A percentile compares a stretch with the other conserved stretches of the same genome.
Evolutionary conservation across 2,888 invertebrate species (phyloP).

Genomic region (Catotricha subobsoleta): DNA sequence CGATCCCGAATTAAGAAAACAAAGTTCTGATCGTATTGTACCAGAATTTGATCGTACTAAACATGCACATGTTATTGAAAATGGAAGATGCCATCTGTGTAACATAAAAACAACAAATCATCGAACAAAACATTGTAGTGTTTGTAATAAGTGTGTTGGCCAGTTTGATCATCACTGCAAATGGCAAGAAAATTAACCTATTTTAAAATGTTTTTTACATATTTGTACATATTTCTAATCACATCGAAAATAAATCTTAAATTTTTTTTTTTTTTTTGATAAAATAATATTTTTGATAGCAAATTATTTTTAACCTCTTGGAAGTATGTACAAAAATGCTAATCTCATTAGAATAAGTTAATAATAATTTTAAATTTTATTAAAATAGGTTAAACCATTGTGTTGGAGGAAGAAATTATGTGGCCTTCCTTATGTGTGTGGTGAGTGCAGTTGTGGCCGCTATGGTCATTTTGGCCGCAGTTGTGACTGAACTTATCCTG

Average conservation of each 20-base stretch:
- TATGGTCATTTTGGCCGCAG: slow-evolving; percentile 47
- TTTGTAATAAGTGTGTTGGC: slow-evolving; percentile 83
- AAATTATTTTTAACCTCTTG: too few relatives aligned
- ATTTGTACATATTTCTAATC: too few relatives aligned
- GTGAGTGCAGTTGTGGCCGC: slow-evolving; percentile 58
- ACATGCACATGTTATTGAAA: slow-evolving; percentile 88
- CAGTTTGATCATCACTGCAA: slow-evolving; percentile 5
- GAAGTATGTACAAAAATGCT: too few relatives aligned
- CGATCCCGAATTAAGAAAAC: slow-evolving; percentile 54
- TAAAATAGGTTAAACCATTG: slow-evolving; percentile 99
- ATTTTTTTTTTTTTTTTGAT: too few relatives aligned
- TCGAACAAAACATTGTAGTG: slow-evolving; percentile 84
- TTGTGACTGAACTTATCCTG: slow-evolving; percentile 48
- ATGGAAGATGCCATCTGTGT: slow-evolving; percentile 85
- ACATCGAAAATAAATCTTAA: too few relatives aligned
- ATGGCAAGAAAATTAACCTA: too few relatives aligned
- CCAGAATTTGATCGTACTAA: slow-evolving; percentile 73
- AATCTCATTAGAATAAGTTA: too few relatives aligned
- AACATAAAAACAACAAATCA: slow-evolving; percentile 56
- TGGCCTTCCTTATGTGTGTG: slow-evolving; percentile 62
- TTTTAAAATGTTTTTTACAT: too few relatives aligned
- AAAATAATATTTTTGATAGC: too few relatives aligned
- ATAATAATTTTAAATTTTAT: slow-evolving; percentile 89
- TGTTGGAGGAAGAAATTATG: slow-evolving; percentile 80
- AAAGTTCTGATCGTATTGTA: slow-evolving; percentile 40